Evolutionary conservation across 2,888 invertebrate species (phyloP).

Genomic region (Ectemnius cavifrons): DNA sequence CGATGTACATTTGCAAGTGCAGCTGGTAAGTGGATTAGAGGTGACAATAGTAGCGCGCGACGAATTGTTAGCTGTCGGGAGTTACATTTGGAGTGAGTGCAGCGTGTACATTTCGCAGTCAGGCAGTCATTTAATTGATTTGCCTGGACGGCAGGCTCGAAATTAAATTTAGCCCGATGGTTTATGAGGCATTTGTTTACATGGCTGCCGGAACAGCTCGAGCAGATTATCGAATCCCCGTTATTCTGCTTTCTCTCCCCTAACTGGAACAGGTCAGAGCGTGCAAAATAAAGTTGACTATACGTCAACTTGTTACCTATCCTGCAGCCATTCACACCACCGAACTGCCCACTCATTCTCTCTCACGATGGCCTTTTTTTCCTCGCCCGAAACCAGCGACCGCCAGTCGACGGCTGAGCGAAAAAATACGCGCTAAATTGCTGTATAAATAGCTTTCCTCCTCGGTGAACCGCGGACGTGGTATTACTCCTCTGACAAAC

Average conservation of each 20-base stretch:
- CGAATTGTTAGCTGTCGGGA: too few relatives aligned
- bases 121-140: slow-evolving; percentile 54
- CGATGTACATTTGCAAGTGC: too few relatives aligned
- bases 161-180: slow-evolving; percentile 58
- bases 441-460: not conserved
- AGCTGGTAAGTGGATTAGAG: too few relatives aligned
- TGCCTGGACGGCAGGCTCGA: slow-evolving; percentile 33
- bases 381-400: not conserved
- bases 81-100: too few relatives aligned
- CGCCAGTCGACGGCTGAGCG: not conserved
- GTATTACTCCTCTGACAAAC: slow-evolving; percentile 8
- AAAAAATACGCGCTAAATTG: slow-evolving; percentile 15
- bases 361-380: slow-evolving; percentile 3
- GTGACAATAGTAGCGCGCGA: too few relatives aligned
- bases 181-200: slow-evolving; percentile 57
- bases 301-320: not conserved
- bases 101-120: slow-evolving; percentile 48
- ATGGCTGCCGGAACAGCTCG: slow-evolving; percentile 35
- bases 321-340: not conserved
- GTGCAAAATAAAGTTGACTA: not conserved
- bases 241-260: not conserved
- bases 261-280: not conserved
- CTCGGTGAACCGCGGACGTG: not conserved
- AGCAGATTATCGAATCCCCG: slow-evolving; percentile 49
- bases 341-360: not conserved